These are phyloP conservation scores for Helogale parvula DNA, from an alignment of 2,113 vertebrate genomes.

Conservation along the genomic window DNA sequence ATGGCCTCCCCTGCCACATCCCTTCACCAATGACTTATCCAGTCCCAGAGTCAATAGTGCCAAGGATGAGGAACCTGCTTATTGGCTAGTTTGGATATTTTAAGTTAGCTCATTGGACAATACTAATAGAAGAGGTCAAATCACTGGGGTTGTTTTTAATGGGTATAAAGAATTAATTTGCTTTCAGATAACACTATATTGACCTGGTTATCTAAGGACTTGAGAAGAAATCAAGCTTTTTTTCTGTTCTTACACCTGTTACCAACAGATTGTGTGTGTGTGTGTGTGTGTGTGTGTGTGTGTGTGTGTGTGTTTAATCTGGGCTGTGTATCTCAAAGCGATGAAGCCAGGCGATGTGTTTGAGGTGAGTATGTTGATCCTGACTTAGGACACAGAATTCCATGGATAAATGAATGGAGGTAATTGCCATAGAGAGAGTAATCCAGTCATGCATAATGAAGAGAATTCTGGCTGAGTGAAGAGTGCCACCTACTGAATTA, in stretches of 20 bases:
- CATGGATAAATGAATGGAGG: neutral
- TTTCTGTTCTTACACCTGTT: neutral
- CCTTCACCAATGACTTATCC: neutral
- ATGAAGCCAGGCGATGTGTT: neutral
- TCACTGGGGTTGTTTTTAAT: neutral
- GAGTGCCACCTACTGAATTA: slow-evolving; percentile 76
- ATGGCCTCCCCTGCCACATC: neutral
- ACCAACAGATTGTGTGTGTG: neutral
- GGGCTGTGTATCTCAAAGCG: neutral
- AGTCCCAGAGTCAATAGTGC: neutral
- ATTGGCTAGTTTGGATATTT: neutral
- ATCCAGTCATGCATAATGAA: too few relatives aligned
- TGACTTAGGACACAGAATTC: slow-evolving; percentile 3
- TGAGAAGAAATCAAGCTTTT: neutral
- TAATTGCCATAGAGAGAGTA: neutral
- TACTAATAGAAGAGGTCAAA: neutral
- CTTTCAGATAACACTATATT: neutral
- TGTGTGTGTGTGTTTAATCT: neutral
- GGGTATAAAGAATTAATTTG: neutral
- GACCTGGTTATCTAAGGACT: neutral
- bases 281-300: too few relatives aligned
- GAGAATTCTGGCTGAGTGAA: slow-evolving; percentile 52
- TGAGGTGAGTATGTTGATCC: neutral
- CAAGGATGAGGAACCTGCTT: neutral
- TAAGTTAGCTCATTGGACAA: neutral